Evolutionary conservation across 2,888 invertebrate genomes (phyloP).

Genomic region (Cetonia aurata): DNA sequence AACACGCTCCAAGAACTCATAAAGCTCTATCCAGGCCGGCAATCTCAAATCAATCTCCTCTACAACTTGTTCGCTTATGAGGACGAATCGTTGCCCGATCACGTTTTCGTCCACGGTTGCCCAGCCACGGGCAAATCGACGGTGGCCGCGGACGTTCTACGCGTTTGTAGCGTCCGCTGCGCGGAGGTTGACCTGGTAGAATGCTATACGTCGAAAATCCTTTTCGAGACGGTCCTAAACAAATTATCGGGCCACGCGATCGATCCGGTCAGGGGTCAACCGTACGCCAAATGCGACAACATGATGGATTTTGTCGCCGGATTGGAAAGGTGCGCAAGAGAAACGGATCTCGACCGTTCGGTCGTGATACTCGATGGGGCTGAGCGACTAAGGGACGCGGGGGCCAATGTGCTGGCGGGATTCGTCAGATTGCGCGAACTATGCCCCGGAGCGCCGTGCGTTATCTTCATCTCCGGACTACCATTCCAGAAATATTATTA

Average conservation of each 20-base stretch:
- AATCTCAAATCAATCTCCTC: constrained; percentile 61
- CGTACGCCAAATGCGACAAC: constrained; percentile 74
- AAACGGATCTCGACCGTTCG: constrained; percentile 67
- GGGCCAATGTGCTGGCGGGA: constrained; percentile 78
- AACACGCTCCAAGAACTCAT: constrained; percentile 35
- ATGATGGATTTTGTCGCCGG: constrained; percentile 74
- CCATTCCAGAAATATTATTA: constrained; percentile 84
- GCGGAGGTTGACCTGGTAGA: constrained; percentile 85
- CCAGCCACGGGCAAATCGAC: constrained; percentile 88
- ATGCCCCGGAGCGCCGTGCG: constrained; percentile 71
- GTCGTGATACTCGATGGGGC: constrained; percentile 85
- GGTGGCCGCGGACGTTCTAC: constrained; percentile 74
- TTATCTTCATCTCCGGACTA: constrained; percentile 82
- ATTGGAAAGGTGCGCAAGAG: constrained; percentile 57
- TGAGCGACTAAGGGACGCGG: constrained; percentile 82
- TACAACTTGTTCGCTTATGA: constrained; percentile 65
- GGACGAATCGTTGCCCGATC: constrained; percentile 75
- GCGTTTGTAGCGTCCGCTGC: constrained; percentile 71
- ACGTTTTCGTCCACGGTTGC: constrained; percentile 85
- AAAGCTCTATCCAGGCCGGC: constrained; percentile 59
- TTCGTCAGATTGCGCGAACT: constrained; percentile 82
- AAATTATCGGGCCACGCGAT: constrained; percentile 68
- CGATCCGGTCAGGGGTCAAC: constrained; percentile 62
- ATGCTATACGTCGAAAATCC: constrained; percentile 80
- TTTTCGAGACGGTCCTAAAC: constrained; percentile 81